phyloP scores from a whole-genome alignment of 2,113 vertebrate species.

The Phalacrocorax aristotelis region DNA sequence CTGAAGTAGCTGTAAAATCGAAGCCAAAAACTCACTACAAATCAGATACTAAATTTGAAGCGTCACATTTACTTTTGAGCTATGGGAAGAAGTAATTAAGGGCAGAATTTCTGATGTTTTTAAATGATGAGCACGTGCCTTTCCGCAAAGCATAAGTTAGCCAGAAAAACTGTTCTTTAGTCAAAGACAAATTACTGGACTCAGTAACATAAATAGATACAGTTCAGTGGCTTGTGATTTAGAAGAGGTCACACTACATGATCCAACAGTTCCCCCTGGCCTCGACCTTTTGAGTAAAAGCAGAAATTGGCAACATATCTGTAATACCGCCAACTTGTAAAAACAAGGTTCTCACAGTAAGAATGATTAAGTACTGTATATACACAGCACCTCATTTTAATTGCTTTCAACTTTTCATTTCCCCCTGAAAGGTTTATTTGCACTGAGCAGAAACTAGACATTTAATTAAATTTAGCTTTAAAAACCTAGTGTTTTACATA shows the following conservation, averaged over 20 bases:
- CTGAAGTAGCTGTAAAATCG: background rate
- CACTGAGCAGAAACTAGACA: conserved; percentile 1
- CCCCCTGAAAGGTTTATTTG: conserved; percentile 31
- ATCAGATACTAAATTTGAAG: background rate
- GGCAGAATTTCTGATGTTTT: background rate
- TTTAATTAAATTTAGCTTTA: conserved; percentile 47
- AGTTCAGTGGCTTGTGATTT: conserved; percentile 25
- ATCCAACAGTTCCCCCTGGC: background rate
- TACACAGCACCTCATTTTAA: conserved; percentile 51
- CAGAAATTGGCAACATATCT: conserved; percentile 35
- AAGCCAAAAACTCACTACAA: background rate
- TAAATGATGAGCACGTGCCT: background rate
- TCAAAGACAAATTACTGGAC: conserved; percentile 15
- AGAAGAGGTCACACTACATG: conserved; percentile 20
- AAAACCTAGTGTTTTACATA: background rate
- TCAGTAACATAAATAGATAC: conserved; percentile 1
- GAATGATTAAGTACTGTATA: conserved; percentile 49
- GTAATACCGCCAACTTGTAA: conserved; percentile 30
- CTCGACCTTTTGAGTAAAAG: conserved; percentile 59
- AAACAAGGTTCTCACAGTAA: conserved; percentile 49
- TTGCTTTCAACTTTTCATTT: conserved; percentile 47
- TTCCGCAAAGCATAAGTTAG: background rate
- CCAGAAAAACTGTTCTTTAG: background rate
- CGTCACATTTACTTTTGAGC: background rate
- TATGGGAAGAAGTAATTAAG: background rate